phyloP scores from a whole-genome alignment of 2,888 invertebrate genomes.

The Caenorhabditis sinica region DNA sequence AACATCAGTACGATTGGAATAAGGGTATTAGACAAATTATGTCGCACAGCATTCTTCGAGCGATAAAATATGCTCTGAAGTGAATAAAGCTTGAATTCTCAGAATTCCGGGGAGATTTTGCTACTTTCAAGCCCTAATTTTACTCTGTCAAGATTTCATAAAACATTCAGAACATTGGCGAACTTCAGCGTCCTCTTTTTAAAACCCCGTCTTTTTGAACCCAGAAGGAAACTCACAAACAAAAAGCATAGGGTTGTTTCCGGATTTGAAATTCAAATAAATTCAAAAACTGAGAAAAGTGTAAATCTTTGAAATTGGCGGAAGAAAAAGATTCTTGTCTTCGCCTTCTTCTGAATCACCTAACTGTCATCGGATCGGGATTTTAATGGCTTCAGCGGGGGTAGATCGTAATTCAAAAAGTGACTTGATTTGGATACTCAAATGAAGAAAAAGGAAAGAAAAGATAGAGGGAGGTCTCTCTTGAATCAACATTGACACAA shows the following conservation, averaged over 20 bases:
- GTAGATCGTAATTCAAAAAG: slow-evolving; percentile 53
- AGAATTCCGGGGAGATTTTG: no score
- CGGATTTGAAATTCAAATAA: background rate
- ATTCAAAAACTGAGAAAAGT: slow-evolving; percentile 2
- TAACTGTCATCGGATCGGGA: slow-evolving; percentile 40
- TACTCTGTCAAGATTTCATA: no score
- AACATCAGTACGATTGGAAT: no score
- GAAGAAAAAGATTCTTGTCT: slow-evolving; percentile 11
- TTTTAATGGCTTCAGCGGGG: slow-evolving; percentile 47
- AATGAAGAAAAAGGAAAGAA: slow-evolving; percentile 29
- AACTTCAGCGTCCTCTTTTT: no score
- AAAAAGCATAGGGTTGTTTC: background rate
- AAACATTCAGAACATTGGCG: no score
- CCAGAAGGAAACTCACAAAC: background rate
- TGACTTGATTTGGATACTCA: slow-evolving; percentile 39
- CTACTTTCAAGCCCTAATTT: no score
- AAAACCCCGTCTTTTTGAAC: no score
- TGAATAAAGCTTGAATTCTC: no score
- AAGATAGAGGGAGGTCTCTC: slow-evolving; percentile 14
- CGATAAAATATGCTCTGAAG: no score
- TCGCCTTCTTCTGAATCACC: slow-evolving; percentile 17
- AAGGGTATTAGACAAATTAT: no score
- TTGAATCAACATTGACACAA: slow-evolving; percentile 61
- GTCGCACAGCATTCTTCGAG: no score
- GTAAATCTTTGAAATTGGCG: slow-evolving; percentile 24